Evolutionary conservation across 2,113 vertebrate species (phyloP), one percentile per base, ranked within the genome.

Genomic region (Tricholaema leucomelas): DNA sequence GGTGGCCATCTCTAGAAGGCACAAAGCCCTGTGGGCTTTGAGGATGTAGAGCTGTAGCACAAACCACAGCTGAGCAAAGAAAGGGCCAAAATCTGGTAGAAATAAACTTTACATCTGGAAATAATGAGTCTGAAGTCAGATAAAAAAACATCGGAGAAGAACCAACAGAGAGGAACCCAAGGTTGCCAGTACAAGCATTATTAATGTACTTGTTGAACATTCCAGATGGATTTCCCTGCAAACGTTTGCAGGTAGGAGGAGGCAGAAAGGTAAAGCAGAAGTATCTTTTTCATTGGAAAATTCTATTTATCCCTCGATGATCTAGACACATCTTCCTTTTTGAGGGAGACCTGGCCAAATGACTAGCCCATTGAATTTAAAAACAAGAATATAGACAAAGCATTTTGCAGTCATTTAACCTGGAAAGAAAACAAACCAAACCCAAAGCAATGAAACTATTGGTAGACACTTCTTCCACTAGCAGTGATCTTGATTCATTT

Each of bases 21-120:
- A 50, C 11, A 38, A 59, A 65, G 16, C 13, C 31, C 0, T 3
- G 0, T 30, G 8, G 13, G 17, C 23, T 24, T 35, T 48, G 36
- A 23, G 36, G 4, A 16, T 42, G 10, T 14, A 30, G 11, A 55
- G 17, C 12, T 74, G 40, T 28, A 19, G 24, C 15, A 38, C 31
- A 44, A 60, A 23, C 15, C n/a, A 15, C 21, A 72, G n/a, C 9
- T 63, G 54, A 61, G 36, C 48, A 23, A 52, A 40, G 12, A 59
- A 65, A 52, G 21, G 44, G 21, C 15, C 21, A 66, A 63, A 56
- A 86, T 31, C 23, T 15, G 58, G 23, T n/a, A 48, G n/a, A 52
- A 61, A 52, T 60, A 42, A 80, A 38, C 16, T 52, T 76, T 66
- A 27, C 13, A 15, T 2, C 25, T 72, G 35, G 25, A 84, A 66